Conservation (phyloP, 2,888 invertebrate genomes). For the Thecophora atra region DNA sequence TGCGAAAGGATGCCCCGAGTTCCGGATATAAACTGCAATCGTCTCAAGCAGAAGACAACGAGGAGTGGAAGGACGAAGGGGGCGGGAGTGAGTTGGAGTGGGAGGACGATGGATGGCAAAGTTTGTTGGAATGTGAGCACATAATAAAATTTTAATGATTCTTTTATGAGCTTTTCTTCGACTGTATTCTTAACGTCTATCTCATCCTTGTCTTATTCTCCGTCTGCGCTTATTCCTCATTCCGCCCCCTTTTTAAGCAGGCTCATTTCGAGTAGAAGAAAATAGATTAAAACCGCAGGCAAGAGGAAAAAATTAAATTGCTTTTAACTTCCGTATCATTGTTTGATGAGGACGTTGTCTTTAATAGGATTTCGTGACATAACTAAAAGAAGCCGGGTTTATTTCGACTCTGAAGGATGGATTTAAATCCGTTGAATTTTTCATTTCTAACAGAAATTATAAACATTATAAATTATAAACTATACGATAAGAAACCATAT, state of each 20-base stretch:
- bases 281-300: neutral
- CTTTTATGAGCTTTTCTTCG: conserved; percentile 9
- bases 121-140: conserved; percentile 11
- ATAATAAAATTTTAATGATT: conserved; percentile 32
- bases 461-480: too few species aligned
- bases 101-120: neutral
- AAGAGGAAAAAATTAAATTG: neutral
- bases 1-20: neutral
- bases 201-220: neutral
- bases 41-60: neutral
- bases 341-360: neutral
- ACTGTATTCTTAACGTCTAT: neutral
- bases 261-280: conserved; percentile 1
- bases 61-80: neutral
- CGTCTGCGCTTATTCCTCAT: neutral
- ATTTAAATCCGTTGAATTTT: too few species aligned
- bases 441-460: too few species aligned
- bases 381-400: too few species aligned
- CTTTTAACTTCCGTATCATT: too few species aligned
- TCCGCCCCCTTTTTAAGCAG: neutral
- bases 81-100: neutral
- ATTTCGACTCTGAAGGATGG: too few species aligned
- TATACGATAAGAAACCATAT: too few species aligned
- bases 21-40: conserved; percentile 13
- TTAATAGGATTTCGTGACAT: conserved; percentile 6